Conservation (phyloP, 2,888 invertebrate species). For the Agrochola lychnidis region DNA sequence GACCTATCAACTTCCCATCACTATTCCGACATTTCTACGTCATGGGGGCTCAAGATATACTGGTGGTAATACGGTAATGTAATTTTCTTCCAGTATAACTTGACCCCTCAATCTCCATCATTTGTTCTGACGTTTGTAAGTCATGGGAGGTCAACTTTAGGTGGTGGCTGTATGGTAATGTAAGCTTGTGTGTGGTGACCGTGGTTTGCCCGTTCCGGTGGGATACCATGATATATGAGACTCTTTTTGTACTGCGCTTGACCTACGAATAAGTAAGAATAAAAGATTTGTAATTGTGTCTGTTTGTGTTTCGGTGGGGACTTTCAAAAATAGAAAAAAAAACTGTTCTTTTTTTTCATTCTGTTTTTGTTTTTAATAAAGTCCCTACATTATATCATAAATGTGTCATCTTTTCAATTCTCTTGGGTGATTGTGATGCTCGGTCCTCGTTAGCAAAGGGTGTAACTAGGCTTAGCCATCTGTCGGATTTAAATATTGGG, state of each 20-base stretch:
- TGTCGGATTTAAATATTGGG: constrained; percentile 25
- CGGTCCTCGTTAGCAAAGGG: constrained; percentile 35
- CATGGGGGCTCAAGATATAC: constrained; percentile 61
- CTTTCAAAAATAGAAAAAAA: constrained; percentile 23
- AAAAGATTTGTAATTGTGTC: constrained; percentile 55
- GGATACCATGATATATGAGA: constrained; percentile 82
- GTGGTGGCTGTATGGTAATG: constrained; percentile 75
- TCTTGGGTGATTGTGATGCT: not conserved
- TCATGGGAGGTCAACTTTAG: constrained; percentile 63
- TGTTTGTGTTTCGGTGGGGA: constrained; percentile 29
- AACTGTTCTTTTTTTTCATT: not conserved
- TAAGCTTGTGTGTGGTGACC: constrained; percentile 80
- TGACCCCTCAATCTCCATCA: constrained; percentile 48
- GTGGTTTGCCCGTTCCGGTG: constrained; percentile 86
- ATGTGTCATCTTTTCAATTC: constrained; percentile 1
- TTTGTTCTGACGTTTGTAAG: constrained; percentile 6
- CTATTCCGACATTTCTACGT: constrained; percentile 6
- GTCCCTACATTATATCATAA: not conserved
- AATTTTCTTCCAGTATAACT: constrained; percentile 7
- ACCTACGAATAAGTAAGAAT: constrained; percentile 75
- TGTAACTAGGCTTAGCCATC: constrained; percentile 14
- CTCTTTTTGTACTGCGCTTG: constrained; percentile 79
- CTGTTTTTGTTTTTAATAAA: not conserved
- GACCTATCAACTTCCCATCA: constrained; percentile 50
- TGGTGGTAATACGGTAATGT: constrained; percentile 76